Base-by-base conservation (phyloP, 2,888 invertebrate species). In the Frankliniella intonsa region DNA sequence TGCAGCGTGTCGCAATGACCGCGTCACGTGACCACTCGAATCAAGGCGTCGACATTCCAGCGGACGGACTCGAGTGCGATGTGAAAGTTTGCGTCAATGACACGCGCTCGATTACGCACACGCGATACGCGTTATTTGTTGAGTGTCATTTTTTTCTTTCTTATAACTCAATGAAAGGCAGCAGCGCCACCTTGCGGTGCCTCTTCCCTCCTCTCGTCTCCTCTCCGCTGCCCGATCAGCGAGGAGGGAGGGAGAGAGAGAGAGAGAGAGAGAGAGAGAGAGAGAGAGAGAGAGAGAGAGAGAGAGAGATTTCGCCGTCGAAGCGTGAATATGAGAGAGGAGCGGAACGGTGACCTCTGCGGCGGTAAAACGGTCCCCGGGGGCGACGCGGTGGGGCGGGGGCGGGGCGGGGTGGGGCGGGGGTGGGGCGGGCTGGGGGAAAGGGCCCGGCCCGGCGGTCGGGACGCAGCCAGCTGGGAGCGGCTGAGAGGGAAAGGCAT, bases 281-380 rank as follows among this genome's bases (percentile, higher is more conserved):
- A 69, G 38, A 38, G 38, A n/a, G 38, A 38, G 38, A 5, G 38
- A 62, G 17, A 8, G 55, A 55, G 55, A n/a, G 62, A 62, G 62
- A 14, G 62, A 62, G 62, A 62, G 14, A n/a, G 62, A 62, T 62
- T 38, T 38, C 38, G 62, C 62, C n/a, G 62, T 22, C 69, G 69
- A n/a, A 11, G n/a, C 69, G 69, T 11, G 69, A 69, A 69, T 69
- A 69, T 69, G 22, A 69, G 22, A 69, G 38, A 38, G 38, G 38
- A 38, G 38, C 38, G 69, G 69, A 69, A 22, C 69, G 69, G 69
- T 69, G 69, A 69, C 69, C 69, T 69, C 69, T n/a, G 69, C 38
- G 38, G 22, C 69, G 22, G 69, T 69, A 69, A 38, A 69, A 22
- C 69, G n/a, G 69, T 69, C 69, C 69, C 62, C 62, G 69, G 69